Evolutionary conservation across 2,888 invertebrate species (phyloP).

Genomic region (Epirrita christyi): DNA sequence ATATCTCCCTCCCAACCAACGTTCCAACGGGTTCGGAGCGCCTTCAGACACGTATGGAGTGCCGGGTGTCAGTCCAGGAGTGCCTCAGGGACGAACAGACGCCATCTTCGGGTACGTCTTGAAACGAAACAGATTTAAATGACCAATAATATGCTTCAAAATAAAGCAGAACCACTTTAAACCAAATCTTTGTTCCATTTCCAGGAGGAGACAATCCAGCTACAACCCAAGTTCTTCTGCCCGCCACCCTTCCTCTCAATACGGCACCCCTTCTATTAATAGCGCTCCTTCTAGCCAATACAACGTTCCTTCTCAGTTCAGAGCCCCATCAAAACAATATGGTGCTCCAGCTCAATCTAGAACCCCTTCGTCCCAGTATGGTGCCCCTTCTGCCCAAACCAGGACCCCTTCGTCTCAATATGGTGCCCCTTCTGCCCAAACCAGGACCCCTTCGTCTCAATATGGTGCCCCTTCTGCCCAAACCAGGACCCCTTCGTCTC

Average conservation of each 20-base stretch:
- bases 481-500: neutral
- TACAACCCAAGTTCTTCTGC: constrained; percentile 18
- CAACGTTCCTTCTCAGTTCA: constrained; percentile 23
- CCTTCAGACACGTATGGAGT: constrained; percentile 66
- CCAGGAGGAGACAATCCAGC: constrained; percentile 45
- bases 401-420: constrained; percentile 19
- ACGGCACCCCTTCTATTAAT: constrained; percentile 70
- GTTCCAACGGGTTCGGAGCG: constrained; percentile 53
- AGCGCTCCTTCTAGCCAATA: no score
- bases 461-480: constrained; percentile 16
- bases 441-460: constrained; percentile 37
- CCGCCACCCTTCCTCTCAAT: constrained; percentile 50
- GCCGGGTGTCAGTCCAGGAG: constrained; percentile 47
- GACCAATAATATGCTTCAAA: no score
- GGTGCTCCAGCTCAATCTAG: constrained; percentile 58
- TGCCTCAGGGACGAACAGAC: constrained; percentile 55
- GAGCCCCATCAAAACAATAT: constrained; percentile 52
- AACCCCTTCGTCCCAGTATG: constrained; percentile 37
- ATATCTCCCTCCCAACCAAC: constrained; percentile 67
- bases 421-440: constrained; percentile 38
- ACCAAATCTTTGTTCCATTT: constrained; percentile 23
- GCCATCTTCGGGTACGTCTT: constrained; percentile 64
- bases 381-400: constrained; percentile 18
- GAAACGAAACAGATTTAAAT: no score
- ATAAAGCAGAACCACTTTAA: no score